Conservation (phyloP, 2,113 vertebrate genomes). For the Chelonoidis abingdonii region DNA sequence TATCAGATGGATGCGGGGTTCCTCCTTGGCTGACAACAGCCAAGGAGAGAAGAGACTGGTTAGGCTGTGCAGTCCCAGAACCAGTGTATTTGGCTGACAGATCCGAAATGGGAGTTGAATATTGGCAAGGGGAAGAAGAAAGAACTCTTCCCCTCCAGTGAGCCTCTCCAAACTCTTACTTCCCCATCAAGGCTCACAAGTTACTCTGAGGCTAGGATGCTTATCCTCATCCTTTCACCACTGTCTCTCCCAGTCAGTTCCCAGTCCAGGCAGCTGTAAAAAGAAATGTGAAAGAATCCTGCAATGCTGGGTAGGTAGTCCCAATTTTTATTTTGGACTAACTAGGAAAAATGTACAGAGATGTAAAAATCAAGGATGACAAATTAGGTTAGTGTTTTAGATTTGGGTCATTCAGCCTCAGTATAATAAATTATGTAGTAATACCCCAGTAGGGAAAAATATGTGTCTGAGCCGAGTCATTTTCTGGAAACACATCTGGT, state of each 20-base stretch:
- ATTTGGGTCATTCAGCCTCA: slow-evolving; percentile 76
- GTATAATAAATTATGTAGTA: slow-evolving; percentile 76
- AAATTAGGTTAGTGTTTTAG: slow-evolving; percentile 75
- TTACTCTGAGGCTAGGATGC: slow-evolving; percentile 69
- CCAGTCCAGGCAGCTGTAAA: slow-evolving; percentile 75
- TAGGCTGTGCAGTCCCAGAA: slow-evolving; percentile 27
- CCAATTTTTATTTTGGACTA: slow-evolving; percentile 69
- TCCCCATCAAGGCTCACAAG: slow-evolving; percentile 70
- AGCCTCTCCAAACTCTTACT: slow-evolving; percentile 71
- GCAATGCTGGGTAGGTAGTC: slow-evolving; percentile 64
- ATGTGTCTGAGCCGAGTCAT: slow-evolving; percentile 81
- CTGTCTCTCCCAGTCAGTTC: slow-evolving; percentile 69
- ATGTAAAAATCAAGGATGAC: slow-evolving; percentile 71
- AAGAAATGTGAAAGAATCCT: slow-evolving; percentile 72
- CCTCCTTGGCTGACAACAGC: neutral
- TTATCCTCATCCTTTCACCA: slow-evolving; percentile 69
- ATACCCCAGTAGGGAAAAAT: slow-evolving; percentile 56
- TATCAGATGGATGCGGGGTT: too few relatives aligned
- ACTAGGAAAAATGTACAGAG: slow-evolving; percentile 51
- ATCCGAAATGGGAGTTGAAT: slow-evolving; percentile 74
- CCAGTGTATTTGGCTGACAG: slow-evolving; percentile 62
- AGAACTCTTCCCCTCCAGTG: slow-evolving; percentile 74
- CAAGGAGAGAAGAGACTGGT: neutral
- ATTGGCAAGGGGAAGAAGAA: slow-evolving; percentile 10
- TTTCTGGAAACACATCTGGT: slow-evolving; percentile 82